Base-by-base conservation (phyloP, 64 coral and sea anemone genomes). In the Anthopleura sola region DNA sequence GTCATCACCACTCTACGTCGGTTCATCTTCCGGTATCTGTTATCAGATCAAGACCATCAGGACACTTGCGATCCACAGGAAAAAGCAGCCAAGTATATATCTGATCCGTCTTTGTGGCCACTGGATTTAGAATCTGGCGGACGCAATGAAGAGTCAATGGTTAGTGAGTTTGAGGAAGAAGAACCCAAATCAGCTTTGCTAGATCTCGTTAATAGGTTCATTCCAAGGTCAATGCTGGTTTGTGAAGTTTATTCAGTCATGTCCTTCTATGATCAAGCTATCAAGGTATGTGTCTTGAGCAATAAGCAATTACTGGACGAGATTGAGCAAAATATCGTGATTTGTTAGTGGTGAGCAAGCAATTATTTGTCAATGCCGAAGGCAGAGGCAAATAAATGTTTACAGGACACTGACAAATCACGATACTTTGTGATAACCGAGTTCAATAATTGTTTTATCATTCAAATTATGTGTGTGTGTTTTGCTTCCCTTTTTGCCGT, bases 21-120 rank as follows among this genome's bases (percentile, higher is more conserved):
- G 6, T 95, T 95, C 77, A 86, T 95, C 62, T 95, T 95, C 68
- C 90, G 94, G 2, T 95, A 95, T 62, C 75, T 95, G 37, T 84
- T 88, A 37, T 85, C 89, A 13, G 89, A 95, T n/a, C 75, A 79
- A 48, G 76, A 48, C 0, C 36, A 44, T 48, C 76, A 80, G 7
- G 36, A 31, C 71, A 32, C 53, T 60, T 48, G 69, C 36, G 90
- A 88, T 9, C 90, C 86, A 36, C 53, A 64, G 44, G 34, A 78
- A 44, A 60, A 47, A 38, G 48, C 87, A 55, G 20, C 60, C 24
- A 55, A 33, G n/a, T 82, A 91, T 20, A 78, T 95, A 33, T 32
- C 36, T 18, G 94, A 95, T 34, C 90, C 62, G 19, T 95, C 94
- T 13, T 90, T 95, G n/a, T 95, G 94, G 94, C 88, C 92, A 40